phyloP scores from a whole-genome alignment of 2,888 invertebrate species.

The Trachelus stipa region DNA sequence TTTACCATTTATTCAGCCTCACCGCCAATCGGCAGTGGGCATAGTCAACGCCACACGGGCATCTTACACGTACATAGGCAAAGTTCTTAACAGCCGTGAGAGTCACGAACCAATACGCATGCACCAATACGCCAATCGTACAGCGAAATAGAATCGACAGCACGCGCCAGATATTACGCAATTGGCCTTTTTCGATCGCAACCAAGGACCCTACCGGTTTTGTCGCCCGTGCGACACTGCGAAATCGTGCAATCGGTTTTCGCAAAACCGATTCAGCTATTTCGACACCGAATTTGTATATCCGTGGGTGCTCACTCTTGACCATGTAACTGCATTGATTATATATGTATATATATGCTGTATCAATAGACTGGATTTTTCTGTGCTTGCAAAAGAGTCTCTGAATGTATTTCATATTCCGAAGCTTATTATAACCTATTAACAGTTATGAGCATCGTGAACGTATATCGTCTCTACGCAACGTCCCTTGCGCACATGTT shows the following conservation, averaged over 20 bases:
- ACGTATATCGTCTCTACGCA: conserved; percentile 32
- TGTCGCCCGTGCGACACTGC: not conserved
- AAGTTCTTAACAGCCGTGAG: not conserved
- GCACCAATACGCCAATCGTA: not conserved
- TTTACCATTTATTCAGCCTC: conserved; percentile 20
- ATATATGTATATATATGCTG: not conserved
- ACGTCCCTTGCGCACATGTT: conserved; percentile 51
- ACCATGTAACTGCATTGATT: not conserved
- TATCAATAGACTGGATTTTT: not conserved
- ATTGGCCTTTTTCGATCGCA: conserved; percentile 8
- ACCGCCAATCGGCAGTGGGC: not conserved
- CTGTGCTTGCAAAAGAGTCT: not conserved
- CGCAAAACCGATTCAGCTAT: conserved; percentile 6
- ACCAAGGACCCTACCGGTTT: conserved; percentile 5
- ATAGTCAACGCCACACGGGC: not conserved
- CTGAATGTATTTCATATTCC: not conserved
- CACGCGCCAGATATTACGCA: conserved; percentile 8
- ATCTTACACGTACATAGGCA: not conserved
- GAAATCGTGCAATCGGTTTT: conserved; percentile 10
- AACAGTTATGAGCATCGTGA: not conserved
- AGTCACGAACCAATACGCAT: not conserved
- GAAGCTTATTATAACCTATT: not conserved
- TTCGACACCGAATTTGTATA: not conserved
- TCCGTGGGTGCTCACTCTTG: not conserved
- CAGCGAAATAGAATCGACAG: not conserved